Base-by-base conservation (phyloP, 2,797 vertebrate genomes). In the Acanthurus lineatus region DNA sequence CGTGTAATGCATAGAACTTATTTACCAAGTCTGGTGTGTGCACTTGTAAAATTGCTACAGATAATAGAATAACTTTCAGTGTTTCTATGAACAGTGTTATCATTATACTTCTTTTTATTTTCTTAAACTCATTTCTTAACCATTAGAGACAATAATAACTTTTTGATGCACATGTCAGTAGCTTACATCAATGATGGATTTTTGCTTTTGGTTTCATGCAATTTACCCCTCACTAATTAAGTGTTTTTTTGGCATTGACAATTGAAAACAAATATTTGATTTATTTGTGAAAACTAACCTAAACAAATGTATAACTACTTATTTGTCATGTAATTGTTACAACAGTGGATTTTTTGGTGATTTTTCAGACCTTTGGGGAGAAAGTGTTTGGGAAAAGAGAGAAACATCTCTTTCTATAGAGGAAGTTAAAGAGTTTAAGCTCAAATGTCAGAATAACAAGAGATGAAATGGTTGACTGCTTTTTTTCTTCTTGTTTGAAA, bases 351-450 rank as follows among this genome's bases (percentile, higher is more conserved):
- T 82, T 84, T 56, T 70, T 71, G 38, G 73, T 69, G 9, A 58
- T 80, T 85, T 80, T 76, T 84, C 60, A 80, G 66, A 75, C 72
- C 64, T 84, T 85, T 66, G 81, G 88, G 82, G 83, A 92, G 83
- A 91, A 90, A 93, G 85, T 91, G 69, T 91, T 88, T 93, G 94
- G 93, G 86, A 93, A 95, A 94, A 94, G 92, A 95, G 94, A 96
- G 93, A 95, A 93, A 94, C 83, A 17, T 90, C 91, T 93, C 90
- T 90, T 86, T 82, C 54, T 83, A 63, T 78, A 48, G 64, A 82
- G 48, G 68, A 80, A 71, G 25, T 52, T 69, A 79, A 77, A 61
- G 79, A 86, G 86, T 69, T 66, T 60, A 76, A 81, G 64, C 56
- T 83, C 75, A 73, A 69, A 79, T 69, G 80, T 73, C 49, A 78